A percentile compares a stretch with the other conserved stretches of the same genome.
These are phyloP conservation scores for Leptoclinus maculatus DNA, from an alignment of 2,797 vertebrate genomes.

Conservation along the genomic window DNA sequence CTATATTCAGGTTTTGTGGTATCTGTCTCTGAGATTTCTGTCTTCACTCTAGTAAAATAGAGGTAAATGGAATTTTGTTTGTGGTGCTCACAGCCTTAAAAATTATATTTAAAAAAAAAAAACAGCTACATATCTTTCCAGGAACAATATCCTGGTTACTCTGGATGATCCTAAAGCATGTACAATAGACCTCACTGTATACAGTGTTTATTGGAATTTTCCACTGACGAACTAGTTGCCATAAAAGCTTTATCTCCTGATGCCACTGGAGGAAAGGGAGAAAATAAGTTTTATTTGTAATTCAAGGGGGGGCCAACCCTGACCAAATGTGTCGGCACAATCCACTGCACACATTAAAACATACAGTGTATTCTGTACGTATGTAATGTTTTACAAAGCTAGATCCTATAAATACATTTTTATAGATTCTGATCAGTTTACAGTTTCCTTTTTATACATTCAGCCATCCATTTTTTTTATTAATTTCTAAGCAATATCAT, in stretches of 20 bases:
- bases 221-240: not conserved
- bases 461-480: not conserved
- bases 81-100: not conserved
- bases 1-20: not conserved
- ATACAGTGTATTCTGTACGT: not conserved
- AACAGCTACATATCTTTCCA: not conserved
- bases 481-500: not conserved
- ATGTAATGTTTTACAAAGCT: not conserved
- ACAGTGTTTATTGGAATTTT: constrained; percentile 11
- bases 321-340: not conserved
- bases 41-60: not conserved
- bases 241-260: constrained; percentile 13
- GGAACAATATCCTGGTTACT: not conserved
- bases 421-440: not conserved
- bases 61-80: not conserved
- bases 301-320: not conserved
- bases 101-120: no score
- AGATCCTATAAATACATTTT: not conserved
- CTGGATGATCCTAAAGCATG: not conserved
- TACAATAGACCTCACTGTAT: not conserved
- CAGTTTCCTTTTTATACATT: not conserved
- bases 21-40: not conserved
- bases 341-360: not conserved
- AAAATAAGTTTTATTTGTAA: constrained; percentile 1
- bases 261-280: not conserved